These are phyloP conservation scores for Bombus cullumanus DNA, from an alignment of 1,140 invertebrate species.

Conservation along the genomic window DNA sequence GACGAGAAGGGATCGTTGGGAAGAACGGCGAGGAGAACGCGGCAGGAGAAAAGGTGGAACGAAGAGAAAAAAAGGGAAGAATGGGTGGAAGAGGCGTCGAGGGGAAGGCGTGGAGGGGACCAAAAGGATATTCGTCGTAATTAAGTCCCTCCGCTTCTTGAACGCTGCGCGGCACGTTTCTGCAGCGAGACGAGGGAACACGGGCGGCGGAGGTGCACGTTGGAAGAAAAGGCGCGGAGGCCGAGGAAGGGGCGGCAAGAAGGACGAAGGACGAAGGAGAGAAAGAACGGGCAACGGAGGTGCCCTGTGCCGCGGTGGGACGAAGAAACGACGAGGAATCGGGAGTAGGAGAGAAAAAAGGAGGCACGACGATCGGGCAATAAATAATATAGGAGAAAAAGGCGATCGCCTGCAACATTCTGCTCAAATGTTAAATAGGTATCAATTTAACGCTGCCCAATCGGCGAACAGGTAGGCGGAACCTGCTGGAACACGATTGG, in stretches of 20 bases:
- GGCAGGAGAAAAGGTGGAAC: constrained; percentile 9
- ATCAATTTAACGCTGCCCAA: constrained; percentile 79
- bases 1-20: background rate
- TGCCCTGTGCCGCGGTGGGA: constrained; percentile 16
- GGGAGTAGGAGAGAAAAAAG: constrained; percentile 58
- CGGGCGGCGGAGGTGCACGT: constrained; percentile 32
- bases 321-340: constrained; percentile 20
- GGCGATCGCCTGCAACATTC: constrained; percentile 79
- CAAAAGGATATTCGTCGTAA: constrained; percentile 76
- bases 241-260: background rate
- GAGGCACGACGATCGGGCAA: constrained; percentile 74
- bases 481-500: constrained; percentile 58
- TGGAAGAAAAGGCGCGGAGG: constrained; percentile 23
- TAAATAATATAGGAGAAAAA: constrained; percentile 80
- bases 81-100: constrained; percentile 4
- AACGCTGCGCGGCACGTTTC: constrained; percentile 55
- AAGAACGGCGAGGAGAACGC: constrained; percentile 29
- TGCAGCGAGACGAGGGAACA: constrained; percentile 33
- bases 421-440: constrained; percentile 82
- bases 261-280: constrained; percentile 55
- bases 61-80: background rate
- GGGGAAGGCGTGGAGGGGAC: constrained; percentile 39
- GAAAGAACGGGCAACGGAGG: constrained; percentile 39
- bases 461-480: constrained; percentile 70
- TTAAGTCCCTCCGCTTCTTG: constrained; percentile 79